Evolutionary conservation across 2,888 invertebrate species (phyloP).

Genomic region (Trichopria drosophilae): DNA sequence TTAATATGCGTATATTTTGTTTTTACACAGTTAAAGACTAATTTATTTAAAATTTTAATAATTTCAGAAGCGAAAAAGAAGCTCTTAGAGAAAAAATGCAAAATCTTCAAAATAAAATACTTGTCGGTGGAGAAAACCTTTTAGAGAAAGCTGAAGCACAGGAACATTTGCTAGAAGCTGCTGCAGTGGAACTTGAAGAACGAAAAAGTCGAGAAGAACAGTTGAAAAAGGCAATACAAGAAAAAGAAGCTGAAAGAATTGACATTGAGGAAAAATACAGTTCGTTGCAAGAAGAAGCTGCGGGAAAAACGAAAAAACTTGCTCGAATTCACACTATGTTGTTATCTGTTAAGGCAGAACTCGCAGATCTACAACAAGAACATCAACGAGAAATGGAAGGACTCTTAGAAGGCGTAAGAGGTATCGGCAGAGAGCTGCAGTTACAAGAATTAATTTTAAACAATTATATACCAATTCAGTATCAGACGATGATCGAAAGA

Average conservation of each 20-base stretch:
- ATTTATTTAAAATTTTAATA: not conserved
- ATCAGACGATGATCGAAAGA: conserved; percentile 86
- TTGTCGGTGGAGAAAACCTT: conserved; percentile 97
- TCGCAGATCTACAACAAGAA: conserved; percentile 87
- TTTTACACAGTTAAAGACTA: not conserved
- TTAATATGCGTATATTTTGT: not conserved
- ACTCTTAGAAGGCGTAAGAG: conserved; percentile 87
- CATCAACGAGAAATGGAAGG: conserved; percentile 98
- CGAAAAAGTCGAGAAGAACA: conserved; percentile 79
- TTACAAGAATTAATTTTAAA: conserved; percentile 89
- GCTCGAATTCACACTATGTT: conserved; percentile 86
- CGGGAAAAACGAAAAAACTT: conserved; percentile 89
- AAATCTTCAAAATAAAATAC: conserved; percentile 90
- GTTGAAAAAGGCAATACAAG: conserved; percentile 78
- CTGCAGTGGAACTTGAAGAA: conserved; percentile 79
- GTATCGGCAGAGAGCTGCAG: conserved; percentile 86
- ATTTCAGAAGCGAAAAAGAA: conserved; percentile 72
- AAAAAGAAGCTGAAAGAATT: conserved; percentile 90
- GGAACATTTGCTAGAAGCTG: conserved; percentile 83
- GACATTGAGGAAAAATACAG: conserved; percentile 95
- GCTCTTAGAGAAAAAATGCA: conserved; percentile 82
- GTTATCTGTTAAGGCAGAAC: conserved; percentile 82
- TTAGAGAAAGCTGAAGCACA: conserved; percentile 96
- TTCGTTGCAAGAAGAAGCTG: conserved; percentile 90
- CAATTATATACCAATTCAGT: conserved; percentile 90